A percentile compares a stretch with the other conserved stretches of the same genome.
These are phyloP conservation scores for Onychomys torridus DNA, from an alignment of 2,797 vertebrate species.

Conservation along the genomic window DNA sequence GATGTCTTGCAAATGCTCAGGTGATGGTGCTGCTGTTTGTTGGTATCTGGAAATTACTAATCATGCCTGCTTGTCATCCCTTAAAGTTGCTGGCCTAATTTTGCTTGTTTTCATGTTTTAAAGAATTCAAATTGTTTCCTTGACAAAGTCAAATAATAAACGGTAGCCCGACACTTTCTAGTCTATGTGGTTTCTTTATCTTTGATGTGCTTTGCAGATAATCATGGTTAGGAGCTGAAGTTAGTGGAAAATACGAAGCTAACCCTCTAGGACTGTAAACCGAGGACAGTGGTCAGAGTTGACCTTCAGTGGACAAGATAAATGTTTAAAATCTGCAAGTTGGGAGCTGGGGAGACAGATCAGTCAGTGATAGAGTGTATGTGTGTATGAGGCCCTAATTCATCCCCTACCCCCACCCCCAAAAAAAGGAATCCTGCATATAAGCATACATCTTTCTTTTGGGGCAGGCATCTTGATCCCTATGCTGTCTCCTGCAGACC, in stretches of 20 bases:
- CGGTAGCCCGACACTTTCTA: not conserved
- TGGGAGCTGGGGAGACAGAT: not conserved
- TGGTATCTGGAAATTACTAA: not conserved
- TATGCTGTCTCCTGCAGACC: not conserved
- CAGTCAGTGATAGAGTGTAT: not conserved
- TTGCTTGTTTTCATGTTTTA: constrained; percentile 42
- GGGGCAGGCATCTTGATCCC: fast-evolving
- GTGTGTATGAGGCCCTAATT: not conserved
- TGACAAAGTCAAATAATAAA: not conserved
- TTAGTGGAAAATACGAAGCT: constrained; percentile 28
- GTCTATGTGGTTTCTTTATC: not conserved
- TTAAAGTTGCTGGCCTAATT: not conserved
- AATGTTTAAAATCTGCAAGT: not conserved
- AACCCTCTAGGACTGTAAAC: not conserved
- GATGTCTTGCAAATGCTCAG: not conserved
- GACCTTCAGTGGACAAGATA: not conserved
- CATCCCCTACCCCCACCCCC: not conserved
- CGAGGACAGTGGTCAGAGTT: not conserved
- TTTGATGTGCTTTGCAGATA: not conserved
- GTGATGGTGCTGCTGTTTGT: not conserved
- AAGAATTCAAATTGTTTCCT: constrained; percentile 6
- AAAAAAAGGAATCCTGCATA: not conserved
- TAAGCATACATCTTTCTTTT: not conserved
- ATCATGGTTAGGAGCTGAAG: not conserved
- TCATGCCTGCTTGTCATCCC: not conserved